Percentiles rank a stretch among this genome's conserved stretches.
These are phyloP conservation scores for Datnioides undecimradiatus DNA, from an alignment of 2,113 vertebrate species.

Conservation along the genomic window DNA sequence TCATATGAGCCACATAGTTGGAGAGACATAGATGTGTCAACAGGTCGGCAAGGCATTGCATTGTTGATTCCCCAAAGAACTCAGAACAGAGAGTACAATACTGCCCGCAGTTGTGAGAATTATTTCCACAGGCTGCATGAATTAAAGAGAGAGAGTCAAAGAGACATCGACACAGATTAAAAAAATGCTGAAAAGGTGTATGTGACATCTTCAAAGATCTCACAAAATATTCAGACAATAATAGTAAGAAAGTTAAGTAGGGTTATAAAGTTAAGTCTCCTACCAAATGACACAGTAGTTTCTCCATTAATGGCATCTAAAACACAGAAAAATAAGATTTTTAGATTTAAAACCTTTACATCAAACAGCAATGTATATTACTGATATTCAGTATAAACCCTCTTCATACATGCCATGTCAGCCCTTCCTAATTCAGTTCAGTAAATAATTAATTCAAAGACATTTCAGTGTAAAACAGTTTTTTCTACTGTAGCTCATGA, in stretches of 20 bases:
- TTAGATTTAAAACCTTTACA: slow-evolving; percentile 26
- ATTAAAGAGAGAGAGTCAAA: not conserved
- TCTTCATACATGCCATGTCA: slow-evolving; percentile 3
- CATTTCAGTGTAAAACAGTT: slow-evolving; percentile 5
- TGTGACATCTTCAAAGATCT: not conserved
- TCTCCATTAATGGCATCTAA: slow-evolving; percentile 61
- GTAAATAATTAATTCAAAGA: not conserved
- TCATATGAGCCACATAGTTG: slow-evolving; percentile 44
- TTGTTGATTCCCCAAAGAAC: rapidly evolving
- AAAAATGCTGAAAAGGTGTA: slow-evolving; percentile 2
- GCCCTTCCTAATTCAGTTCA: not conserved
- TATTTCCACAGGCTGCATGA: slow-evolving; percentile 62
- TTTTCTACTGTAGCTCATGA: slow-evolving; percentile 26
- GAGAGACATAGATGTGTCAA: rapidly evolving
- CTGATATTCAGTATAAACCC: not conserved
- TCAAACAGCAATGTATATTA: not conserved
- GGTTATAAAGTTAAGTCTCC: slow-evolving; percentile 28
- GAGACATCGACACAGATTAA: not conserved
- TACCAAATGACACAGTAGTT: slow-evolving; percentile 31
- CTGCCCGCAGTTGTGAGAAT: rapidly evolving
- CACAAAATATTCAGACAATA: too few relatives aligned
- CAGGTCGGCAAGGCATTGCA: slow-evolving; percentile 29
- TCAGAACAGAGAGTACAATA: rapidly evolving
- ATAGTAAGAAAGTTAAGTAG: too few relatives aligned
- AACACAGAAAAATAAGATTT: slow-evolving; percentile 29